Evolutionary conservation across 64 coral and sea anemone genomes (phyloP), one percentile per base, ranked within the genome.

Genomic region (Catalaphyllia jardinei): DNA sequence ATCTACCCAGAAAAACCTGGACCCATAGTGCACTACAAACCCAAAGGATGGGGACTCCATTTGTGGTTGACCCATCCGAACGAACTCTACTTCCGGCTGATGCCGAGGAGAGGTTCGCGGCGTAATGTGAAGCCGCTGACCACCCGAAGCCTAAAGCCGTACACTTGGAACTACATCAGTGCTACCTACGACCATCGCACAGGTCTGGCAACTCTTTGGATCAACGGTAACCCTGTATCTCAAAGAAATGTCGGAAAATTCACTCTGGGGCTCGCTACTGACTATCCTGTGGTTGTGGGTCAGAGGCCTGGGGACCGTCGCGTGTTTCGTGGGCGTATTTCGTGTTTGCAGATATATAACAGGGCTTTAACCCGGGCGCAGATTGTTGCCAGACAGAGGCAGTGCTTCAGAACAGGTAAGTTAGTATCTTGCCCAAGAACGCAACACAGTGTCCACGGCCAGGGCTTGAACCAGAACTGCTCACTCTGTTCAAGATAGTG

Each of bases 1-100:
- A 83, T 97, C 13, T 97, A 93, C 67, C 95, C 95, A 29, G 91
- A 97, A 67, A 90, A 88, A 17, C 71, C 87, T 29, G 95, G 95
- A 31, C 95, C 95, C 18, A 81, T 97, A 28, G 81, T 97, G 27
- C 92, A 97, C 59, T 97, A 82, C 73, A 91, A 93, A 16, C 87
- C 94, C 1, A 65, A 75, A 28, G 87, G 77, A 49, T 97, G 76
- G 87, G 95, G 91, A n/a, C 76, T 97, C 5, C 91, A 93, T 73
- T 42, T 97, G 15, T 97, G 91, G 95, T 71, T 97, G 49, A 97
- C 83, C 4, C 71, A 77, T 31, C 46, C 88, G 12, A 81, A 90
- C n/a, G 89, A 93, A n/a, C 72, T 97, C 13, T 93, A 87, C 29
- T 92, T 90, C 52, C 91, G 88, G 10, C 90, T 97, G 14, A 92